These are phyloP conservation scores for Nasonia oneida DNA, from an alignment of 2,888 invertebrate species.

Conservation along the genomic window DNA sequence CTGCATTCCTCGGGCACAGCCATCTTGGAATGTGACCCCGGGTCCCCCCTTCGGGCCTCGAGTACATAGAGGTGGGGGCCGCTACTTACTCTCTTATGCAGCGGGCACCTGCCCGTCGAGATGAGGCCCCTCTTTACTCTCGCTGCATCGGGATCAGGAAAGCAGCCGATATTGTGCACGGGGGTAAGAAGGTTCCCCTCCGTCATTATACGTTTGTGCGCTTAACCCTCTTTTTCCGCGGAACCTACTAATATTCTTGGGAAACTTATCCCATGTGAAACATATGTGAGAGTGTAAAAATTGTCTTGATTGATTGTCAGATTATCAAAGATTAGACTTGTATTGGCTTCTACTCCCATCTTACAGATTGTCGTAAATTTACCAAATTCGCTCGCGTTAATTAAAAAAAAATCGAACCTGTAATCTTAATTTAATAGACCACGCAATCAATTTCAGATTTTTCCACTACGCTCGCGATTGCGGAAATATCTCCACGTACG, in stretches of 20 bases:
- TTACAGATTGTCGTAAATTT: neutral
- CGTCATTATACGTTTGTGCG: constrained; percentile 43
- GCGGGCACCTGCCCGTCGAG: constrained; percentile 46
- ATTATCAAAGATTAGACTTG: neutral
- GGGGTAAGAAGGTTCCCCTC: neutral
- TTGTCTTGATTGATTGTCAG: too few species aligned
- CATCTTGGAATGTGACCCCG: constrained; percentile 80
- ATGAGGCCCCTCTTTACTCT: constrained; percentile 28
- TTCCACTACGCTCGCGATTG: neutral
- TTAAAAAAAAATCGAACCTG: neutral
- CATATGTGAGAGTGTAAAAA: neutral
- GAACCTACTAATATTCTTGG: neutral
- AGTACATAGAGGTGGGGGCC: neutral
- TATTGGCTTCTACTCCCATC: neutral
- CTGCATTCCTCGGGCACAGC: constrained; percentile 79
- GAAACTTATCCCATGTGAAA: neutral
- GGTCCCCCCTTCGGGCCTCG: constrained; percentile 72
- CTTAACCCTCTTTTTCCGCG: constrained; percentile 55
- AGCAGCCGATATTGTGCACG: neutral
- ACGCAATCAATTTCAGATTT: neutral
- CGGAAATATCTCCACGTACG: neutral
- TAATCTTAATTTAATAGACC: neutral
- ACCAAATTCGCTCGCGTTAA: neutral
- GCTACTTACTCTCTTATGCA: neutral
- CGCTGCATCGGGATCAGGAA: neutral